phyloP scores from a whole-genome alignment of 1,140 invertebrate genomes.

The Drosophila gunungcola region DNA sequence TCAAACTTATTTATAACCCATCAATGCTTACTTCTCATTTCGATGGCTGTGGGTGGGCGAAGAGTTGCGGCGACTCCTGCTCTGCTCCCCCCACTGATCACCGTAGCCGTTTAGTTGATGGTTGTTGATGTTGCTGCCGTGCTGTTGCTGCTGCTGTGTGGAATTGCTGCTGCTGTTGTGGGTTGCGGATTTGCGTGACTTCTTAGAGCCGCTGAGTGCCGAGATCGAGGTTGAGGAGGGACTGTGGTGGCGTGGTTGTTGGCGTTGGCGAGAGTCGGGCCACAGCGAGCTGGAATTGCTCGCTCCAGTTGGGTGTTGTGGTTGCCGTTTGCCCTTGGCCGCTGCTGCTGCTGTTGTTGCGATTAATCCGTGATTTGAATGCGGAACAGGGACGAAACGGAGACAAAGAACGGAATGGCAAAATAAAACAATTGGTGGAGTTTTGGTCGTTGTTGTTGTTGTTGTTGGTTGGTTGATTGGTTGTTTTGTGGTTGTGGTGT shows the following conservation, averaged over 20 bases:
- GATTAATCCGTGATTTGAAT: slow-evolving; percentile 19
- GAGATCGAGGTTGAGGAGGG: slow-evolving; percentile 67
- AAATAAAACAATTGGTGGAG: slow-evolving; percentile 70
- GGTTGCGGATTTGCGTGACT: slow-evolving; percentile 54
- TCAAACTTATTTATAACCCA: too few species aligned
- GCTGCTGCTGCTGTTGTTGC: slow-evolving; percentile 56
- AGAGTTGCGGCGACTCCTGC: slow-evolving; percentile 61
- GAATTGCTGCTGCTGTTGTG: slow-evolving; percentile 39
- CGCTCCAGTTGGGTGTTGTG: slow-evolving; percentile 43
- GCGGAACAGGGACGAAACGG: slow-evolving; percentile 28
- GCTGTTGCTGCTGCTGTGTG: slow-evolving; percentile 37
- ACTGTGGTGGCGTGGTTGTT: slow-evolving; percentile 42
- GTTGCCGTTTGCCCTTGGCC: slow-evolving; percentile 45
- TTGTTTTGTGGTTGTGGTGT: slow-evolving; percentile 12
- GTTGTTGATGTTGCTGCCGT: slow-evolving; percentile 55
- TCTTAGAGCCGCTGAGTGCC: slow-evolving; percentile 62
- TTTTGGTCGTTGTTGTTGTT: slow-evolving; percentile 35
- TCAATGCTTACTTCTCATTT: slow-evolving; percentile 62
- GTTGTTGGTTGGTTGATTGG: not conserved
- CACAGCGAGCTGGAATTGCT: slow-evolving; percentile 38
- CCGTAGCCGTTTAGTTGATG: slow-evolving; percentile 40
- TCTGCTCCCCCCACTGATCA: slow-evolving; percentile 35
- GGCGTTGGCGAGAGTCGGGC: slow-evolving; percentile 55
- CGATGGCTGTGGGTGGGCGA: slow-evolving; percentile 54
- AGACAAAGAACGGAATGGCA: slow-evolving; percentile 55